Base-by-base conservation (phyloP, 1,140 invertebrate species). In the Hylaeus anthracinus region DNA sequence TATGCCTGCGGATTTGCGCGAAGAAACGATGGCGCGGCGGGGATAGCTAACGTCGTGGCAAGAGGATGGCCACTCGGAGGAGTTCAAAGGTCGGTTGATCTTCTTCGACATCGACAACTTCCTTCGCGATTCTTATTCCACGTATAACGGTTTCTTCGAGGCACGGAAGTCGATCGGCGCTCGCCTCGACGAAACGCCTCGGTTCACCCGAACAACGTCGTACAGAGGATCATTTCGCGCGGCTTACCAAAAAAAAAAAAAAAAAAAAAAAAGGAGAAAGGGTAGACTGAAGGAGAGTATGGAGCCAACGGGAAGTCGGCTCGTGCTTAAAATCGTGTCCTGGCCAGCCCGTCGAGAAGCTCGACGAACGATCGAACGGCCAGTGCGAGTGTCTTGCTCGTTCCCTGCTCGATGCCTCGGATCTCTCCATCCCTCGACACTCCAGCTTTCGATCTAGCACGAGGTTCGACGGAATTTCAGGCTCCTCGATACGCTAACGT, bases 351-450 rank as follows among this genome's bases (percentile, higher is more conserved):
- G 5, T 76, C 64, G 58, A 56, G 39, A 14, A 37, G 8, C 43
- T 65, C 64, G 55, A 66, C 37, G 43, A 39, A 48, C 78, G 63
- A 61, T 75, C 12, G 53, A 76, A 70, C 65, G 53, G 70, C 69
- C 48, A 58, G 39, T 65, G 60, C 60, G 61, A 74, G 55, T 66
- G 60, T 61, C 26, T 63, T 85, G 79, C 8, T 58, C 64, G 55
- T 60, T 71, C 72, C 39, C 67, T 76, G 84, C 81, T 87, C 81
- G 85, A 86, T 71, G 81, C 53, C 76, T 78, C 61, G 80, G 84
- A 74, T 65, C 37, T 65, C 37, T 26, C 26, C 58, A 41, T 48
- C 61, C 45, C 15, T 51, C 15, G 5, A 8, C 6, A 43, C 39
- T 43, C 12, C 8, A 3, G 60, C 37, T 14, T 64, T 70, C 10